Base-by-base conservation (phyloP, 2,888 invertebrate species). In the Eustalomyia histrio region DNA sequence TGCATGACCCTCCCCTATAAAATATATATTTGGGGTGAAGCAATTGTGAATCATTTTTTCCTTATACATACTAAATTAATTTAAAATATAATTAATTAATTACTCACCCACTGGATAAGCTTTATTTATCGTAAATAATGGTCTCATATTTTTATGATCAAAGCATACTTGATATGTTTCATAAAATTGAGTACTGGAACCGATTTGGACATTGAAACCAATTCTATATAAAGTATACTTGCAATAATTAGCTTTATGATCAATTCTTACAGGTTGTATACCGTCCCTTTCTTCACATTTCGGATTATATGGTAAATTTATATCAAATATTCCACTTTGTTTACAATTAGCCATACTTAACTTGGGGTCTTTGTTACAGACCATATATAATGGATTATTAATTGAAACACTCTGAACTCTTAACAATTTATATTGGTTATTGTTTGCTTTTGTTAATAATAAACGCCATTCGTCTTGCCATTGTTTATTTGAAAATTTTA, bases 151-250 rank as follows among this genome's bases (percentile, higher is more conserved):
- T 33, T 50, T 33, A 6, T 16, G n/a, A 68, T 80, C 76, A 43
- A 68, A 80, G 35, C 80, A 80, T 8, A 68, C 67, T 17, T 55
- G 53, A 68, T 76, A 80, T 9, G 67, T 52, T 63, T 76, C 68
- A 2, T 63, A 12, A 35, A 80, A 80, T 10, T n/a, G 0, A 21
- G 76, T 17, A n/a, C n/a, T n/a, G n/a, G n/a, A n/a, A n/a, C n/a
- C n/a, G n/a, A n/a, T n/a, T n/a, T n/a, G n/a, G n/a, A n/a, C n/a
- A 50, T 65, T 53, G 17, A 47, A 80, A n/a, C 80, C 80, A 12
- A 80, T 53, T 52, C 10, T 65, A 10, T 68, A 80, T 0, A 72
- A 18, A 10, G 29, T 67, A 33, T 55, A 47, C 0, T 50, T 24
- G n/a, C 79, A 75, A 57, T 57, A 29, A n/a, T 35, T 1, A n/a